Conservation (phyloP, 92 coral and sea anemone genomes). For the Meandrina meandrites region DNA sequence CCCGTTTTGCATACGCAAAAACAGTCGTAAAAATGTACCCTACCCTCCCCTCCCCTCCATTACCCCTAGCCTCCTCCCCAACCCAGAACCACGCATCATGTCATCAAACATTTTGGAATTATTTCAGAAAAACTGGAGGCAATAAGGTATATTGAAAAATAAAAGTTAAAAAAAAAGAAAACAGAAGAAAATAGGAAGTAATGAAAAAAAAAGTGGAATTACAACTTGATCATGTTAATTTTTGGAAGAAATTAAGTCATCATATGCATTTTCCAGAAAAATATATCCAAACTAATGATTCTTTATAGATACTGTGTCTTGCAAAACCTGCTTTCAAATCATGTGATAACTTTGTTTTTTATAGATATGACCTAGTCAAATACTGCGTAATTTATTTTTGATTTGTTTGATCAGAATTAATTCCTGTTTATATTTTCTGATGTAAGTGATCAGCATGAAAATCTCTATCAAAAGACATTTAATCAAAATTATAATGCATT, state of each 20-base stretch:
- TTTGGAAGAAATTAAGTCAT: too few relatives aligned
- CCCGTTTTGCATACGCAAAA: too few relatives aligned
- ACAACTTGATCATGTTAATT: background rate
- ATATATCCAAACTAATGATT: background rate
- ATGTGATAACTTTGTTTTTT: background rate
- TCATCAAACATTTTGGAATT: too few relatives aligned
- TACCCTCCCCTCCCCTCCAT: too few relatives aligned
- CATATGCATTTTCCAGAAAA: background rate
- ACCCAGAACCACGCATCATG: too few relatives aligned
- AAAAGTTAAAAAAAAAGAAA: too few relatives aligned
- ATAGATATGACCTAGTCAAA: background rate
- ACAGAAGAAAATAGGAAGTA: too few relatives aligned
- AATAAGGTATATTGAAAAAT: too few relatives aligned
- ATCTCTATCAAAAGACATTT: background rate
- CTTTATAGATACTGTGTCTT: background rate
- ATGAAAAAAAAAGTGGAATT: too few relatives aligned
- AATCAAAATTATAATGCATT: background rate
- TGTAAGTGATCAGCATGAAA: background rate
- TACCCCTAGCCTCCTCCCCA: too few relatives aligned
- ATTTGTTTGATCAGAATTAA: background rate
- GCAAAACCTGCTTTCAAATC: background rate
- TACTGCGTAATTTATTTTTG: background rate
- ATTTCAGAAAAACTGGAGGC: too few relatives aligned
- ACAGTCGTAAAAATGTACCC: too few relatives aligned
- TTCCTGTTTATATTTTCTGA: background rate